Conservation (phyloP, 2,113 vertebrate genomes). For the Uropsilus gracilis region DNA sequence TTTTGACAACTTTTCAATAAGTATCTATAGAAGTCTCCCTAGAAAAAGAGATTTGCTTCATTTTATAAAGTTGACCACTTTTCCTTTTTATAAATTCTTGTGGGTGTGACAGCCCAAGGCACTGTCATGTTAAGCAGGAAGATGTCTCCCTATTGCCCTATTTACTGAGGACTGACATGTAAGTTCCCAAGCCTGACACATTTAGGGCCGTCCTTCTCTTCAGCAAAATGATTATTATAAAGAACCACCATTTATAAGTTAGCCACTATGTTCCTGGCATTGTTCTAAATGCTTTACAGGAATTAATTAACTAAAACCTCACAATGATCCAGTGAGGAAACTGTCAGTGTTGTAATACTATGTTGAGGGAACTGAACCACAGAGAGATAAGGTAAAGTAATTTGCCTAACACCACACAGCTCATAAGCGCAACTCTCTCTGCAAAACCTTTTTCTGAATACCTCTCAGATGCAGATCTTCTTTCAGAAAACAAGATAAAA, state of each 20-base stretch:
- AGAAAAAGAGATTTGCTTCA: constrained; percentile 37
- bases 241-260: background rate
- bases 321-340: background rate
- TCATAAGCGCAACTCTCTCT: background rate
- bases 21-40: constrained; percentile 25
- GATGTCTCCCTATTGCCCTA: background rate
- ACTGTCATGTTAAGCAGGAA: background rate
- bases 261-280: background rate
- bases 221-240: background rate
- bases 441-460: background rate
- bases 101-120: background rate
- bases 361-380: background rate
- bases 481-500: background rate
- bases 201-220: background rate
- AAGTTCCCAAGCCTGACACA: background rate
- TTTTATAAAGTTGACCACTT: background rate
- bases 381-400: background rate
- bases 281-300: background rate
- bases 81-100: background rate
- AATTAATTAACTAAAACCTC: background rate
- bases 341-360: background rate
- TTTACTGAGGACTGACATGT: background rate
- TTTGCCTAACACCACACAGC: background rate
- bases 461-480: background rate
- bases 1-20: background rate